Evolutionary conservation across 1,140 invertebrate species (phyloP).

Genomic region (Papilio aristodemus): DNA sequence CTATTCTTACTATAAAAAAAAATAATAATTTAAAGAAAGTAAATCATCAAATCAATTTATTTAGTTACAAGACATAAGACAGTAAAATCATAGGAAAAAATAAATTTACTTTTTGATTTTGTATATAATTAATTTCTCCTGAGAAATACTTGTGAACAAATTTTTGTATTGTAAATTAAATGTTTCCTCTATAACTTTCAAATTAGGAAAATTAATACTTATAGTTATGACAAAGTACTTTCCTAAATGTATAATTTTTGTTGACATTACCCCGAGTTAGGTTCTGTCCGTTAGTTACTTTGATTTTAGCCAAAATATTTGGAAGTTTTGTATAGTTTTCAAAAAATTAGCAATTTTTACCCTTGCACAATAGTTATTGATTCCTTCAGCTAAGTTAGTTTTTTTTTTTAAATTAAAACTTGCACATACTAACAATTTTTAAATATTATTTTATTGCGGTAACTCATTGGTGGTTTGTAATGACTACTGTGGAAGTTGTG

Average conservation of each 20-base stretch:
- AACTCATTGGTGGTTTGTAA: neutral
- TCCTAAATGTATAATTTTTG: no score
- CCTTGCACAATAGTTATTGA: conserved; percentile 7
- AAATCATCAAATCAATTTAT: no score
- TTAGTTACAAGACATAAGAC: no score
- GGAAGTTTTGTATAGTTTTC: neutral
- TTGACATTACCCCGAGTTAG: neutral
- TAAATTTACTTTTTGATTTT: neutral
- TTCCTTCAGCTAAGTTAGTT: neutral
- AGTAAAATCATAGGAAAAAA: no score
- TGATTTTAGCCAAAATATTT: neutral
- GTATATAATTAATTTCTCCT: neutral
- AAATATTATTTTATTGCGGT: neutral
- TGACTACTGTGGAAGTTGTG: neutral
- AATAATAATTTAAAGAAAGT: no score
- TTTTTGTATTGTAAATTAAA: no score
- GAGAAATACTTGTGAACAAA: neutral
- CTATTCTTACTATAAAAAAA: no score
- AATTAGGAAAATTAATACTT: no score
- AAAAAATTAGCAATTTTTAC: neutral
- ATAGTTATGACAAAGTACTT: no score
- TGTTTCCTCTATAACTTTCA: no score
- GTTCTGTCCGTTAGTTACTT: neutral
- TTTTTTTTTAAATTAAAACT: neutral
- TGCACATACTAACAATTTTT: conserved; percentile 2